Evolutionary conservation across 2,888 invertebrate genomes (phyloP), one percentile per base, ranked within the genome.

Genomic region (Hirtodrosophila alboralis): DNA sequence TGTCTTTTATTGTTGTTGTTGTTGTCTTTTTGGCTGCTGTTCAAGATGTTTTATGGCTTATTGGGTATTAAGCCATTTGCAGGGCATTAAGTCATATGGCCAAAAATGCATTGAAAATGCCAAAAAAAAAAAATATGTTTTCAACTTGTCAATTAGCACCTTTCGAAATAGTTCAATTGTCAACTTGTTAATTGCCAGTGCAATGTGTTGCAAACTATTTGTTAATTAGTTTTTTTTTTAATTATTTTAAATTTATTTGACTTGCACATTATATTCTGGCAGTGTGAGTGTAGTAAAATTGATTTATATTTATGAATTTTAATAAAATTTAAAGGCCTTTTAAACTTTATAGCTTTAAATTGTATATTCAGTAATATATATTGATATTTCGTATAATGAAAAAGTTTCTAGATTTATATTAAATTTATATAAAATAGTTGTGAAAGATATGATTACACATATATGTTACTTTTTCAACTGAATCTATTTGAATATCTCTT

Each of bases 21-120:
- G 30, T 12, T 7, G 27, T 10, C 26, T 48, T 59, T 70, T 38
- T 64, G 65, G 65, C 69, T 69, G 68, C 65, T 65, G 69, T 57
- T 65, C 34, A 16, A 70, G 41, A 28, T 49, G 52, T 45, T 66
- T 70, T 70, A 70, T 62, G 61, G 70, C 43, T 54, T 62, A 70
- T 69, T 61, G 62, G 40, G 52, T 53, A 65, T 67, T 62, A 65
- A 52, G 65, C 62, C 69, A 72, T 79, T 76, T 62, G 75, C 72
- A 69, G 72, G 62, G 57, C 62, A 76, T 76, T 74, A 71, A 65
- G 57, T 49, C 62, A 60, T 37, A 37, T 56, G 66, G 47, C 34
- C 64, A 53, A 59, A n/a, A 48, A 41, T 49, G 36, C 27, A 48
- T 10, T 51, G 41, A 53, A 69, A 65, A 56, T 53, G 49, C 40